A percentile compares a stretch with the other conserved stretches of the same genome.
These are phyloP conservation scores for Sebastes elongatus DNA, from an alignment of 2,797 vertebrate species.

Conservation along the genomic window DNA sequence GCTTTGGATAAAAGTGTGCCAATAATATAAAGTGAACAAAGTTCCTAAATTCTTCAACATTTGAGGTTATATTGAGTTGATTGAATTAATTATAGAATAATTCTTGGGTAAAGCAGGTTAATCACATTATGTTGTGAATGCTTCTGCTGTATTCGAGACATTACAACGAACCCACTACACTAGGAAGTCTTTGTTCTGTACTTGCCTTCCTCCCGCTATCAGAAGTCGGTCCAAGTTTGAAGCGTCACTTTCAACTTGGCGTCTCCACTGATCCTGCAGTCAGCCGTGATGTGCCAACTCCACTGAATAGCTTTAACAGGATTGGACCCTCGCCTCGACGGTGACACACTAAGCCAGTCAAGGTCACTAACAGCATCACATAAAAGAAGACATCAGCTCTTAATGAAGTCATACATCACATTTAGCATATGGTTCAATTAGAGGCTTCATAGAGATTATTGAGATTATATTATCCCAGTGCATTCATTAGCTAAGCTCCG, in stretches of 20 bases:
- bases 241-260: constrained; percentile 44
- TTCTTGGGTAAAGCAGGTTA: constrained; percentile 10
- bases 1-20: constrained; percentile 1
- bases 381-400: constrained; percentile 65
- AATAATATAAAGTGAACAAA: constrained; percentile 1
- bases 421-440: constrained; percentile 79
- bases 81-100: background rate
- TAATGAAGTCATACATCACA: constrained; percentile 72
- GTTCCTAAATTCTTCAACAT: background rate
- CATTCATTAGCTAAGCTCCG: constrained; percentile 79
- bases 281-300: constrained; percentile 44
- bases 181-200: constrained; percentile 10
- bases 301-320: constrained; percentile 58
- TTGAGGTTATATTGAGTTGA: background rate
- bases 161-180: background rate
- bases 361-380: constrained; percentile 61
- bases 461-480: constrained; percentile 76
- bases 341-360: constrained; percentile 62
- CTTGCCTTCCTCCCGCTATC: constrained; percentile 4
- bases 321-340: constrained; percentile 56
- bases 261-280: constrained; percentile 42
- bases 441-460: constrained; percentile 75
- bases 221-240: constrained; percentile 53
- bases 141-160: constrained; percentile 8
- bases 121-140: constrained; percentile 21